These are phyloP conservation scores for Gryllus bimaculatus DNA, from an alignment of 1,140 invertebrate genomes.

Conservation along the genomic window DNA sequence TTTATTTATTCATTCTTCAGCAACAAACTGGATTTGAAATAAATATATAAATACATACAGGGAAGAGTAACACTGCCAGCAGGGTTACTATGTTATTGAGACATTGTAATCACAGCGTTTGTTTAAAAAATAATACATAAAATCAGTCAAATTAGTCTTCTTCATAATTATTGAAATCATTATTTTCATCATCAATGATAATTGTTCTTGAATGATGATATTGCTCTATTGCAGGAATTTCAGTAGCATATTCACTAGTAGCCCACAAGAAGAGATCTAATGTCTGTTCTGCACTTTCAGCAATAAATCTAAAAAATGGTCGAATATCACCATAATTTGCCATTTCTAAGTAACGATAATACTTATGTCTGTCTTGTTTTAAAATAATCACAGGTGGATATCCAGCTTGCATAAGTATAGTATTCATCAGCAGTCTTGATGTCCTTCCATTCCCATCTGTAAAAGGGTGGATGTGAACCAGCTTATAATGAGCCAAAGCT, in stretches of 20 bases:
- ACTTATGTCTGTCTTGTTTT: constrained; percentile 77
- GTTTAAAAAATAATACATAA: neutral
- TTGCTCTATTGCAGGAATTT: constrained; percentile 38
- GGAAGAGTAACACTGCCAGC: neutral
- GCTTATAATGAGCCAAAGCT: constrained; percentile 54
- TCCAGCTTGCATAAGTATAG: constrained; percentile 94
- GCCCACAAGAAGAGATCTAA: constrained; percentile 88
- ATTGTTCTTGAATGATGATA: constrained; percentile 20
- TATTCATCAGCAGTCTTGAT: constrained; percentile 89
- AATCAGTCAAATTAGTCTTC: neutral
- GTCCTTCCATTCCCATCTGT: constrained; percentile 91
- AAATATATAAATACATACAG: neutral
- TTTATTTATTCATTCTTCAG: neutral
- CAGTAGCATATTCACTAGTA: constrained; percentile 44
- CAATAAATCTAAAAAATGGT: constrained; percentile 92
- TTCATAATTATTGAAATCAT: neutral
- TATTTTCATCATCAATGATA: constrained; percentile 16
- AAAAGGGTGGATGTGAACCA: constrained; percentile 92
- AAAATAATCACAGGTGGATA: constrained; percentile 93
- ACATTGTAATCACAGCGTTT: neutral
- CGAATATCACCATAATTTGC: constrained; percentile 88
- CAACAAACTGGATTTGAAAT: neutral
- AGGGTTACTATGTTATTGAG: neutral
- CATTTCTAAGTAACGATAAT: constrained; percentile 78
- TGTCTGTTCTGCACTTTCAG: constrained; percentile 85